Conservation (phyloP, 2,113 vertebrate species). For the Arizona elegans region DNA sequence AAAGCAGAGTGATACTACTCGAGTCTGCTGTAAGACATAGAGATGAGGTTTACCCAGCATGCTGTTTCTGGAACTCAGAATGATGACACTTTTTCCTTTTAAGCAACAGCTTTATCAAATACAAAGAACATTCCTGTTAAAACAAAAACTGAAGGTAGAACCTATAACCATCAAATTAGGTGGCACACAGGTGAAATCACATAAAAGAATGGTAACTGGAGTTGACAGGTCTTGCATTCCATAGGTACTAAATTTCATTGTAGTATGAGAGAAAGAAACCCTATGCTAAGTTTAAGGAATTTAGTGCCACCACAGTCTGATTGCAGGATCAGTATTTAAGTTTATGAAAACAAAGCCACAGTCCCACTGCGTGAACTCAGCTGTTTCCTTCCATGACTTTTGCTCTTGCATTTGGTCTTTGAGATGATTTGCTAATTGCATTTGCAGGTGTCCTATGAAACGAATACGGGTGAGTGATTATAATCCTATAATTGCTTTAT, state of each 20-base stretch:
- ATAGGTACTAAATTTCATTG: slow-evolving; percentile 1
- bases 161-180: slow-evolving; percentile 10
- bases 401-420: neutral
- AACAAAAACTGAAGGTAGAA: neutral
- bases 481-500: slow-evolving; percentile 5
- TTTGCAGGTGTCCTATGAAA: accelerated
- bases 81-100: neutral
- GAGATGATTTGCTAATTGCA: neutral
- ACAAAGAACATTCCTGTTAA: neutral
- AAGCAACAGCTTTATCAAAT: neutral
- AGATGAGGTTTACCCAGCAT: neutral
- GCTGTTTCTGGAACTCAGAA: neutral
- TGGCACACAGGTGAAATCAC: slow-evolving; percentile 3
- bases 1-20: neutral
- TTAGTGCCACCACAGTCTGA: slow-evolving; percentile 1
- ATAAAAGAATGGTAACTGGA: slow-evolving; percentile 2
- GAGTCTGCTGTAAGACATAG: neutral
- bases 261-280: neutral
- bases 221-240: slow-evolving; percentile 9
- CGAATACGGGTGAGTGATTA: neutral
- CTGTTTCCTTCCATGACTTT: neutral
- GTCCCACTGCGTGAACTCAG: neutral
- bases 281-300: slow-evolving; percentile 5
- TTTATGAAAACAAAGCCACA: slow-evolving; percentile 21
- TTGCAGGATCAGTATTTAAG: neutral